Evolutionary conservation across 2,888 invertebrate genomes (phyloP).

Genomic region (Mythimna impura): DNA sequence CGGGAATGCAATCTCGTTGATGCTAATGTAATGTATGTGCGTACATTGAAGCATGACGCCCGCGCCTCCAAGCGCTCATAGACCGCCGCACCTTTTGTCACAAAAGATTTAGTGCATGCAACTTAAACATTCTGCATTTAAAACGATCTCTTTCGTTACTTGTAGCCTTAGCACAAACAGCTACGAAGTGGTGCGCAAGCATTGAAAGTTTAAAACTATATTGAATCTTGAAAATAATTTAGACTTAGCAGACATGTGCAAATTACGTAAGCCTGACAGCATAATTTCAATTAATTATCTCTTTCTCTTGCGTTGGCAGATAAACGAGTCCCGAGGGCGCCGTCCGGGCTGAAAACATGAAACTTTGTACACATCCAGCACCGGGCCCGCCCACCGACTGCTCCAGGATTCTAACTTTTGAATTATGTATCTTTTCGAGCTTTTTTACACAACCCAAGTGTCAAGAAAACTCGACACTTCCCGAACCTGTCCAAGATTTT

Average conservation of each 20-base stretch:
- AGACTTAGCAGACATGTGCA: constrained; percentile 66
- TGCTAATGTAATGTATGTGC: constrained; percentile 70
- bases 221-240: constrained; percentile 53
- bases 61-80: constrained; percentile 39
- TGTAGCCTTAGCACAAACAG: constrained; percentile 8
- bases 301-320: constrained; percentile 80
- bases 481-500: constrained; percentile 66
- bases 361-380: constrained; percentile 81
- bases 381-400: constrained; percentile 73
- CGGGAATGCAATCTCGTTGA: constrained; percentile 72
- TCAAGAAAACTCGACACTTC: constrained; percentile 70
- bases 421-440: constrained; percentile 82
- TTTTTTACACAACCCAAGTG: constrained; percentile 77
- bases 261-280: constrained; percentile 76
- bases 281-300: constrained; percentile 87
- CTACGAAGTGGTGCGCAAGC: constrained; percentile 8
- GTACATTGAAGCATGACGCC: constrained; percentile 58
- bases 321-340: constrained; percentile 82
- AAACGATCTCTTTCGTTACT: constrained; percentile 27
- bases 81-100: constrained; percentile 53
- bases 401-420: constrained; percentile 77
- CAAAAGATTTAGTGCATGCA: constrained; percentile 51
- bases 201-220: constrained; percentile 25
- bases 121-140: constrained; percentile 42
- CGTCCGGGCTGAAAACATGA: constrained; percentile 80